phyloP scores from a whole-genome alignment of 2,888 invertebrate genomes.

The Tetropium fuscum region DNA sequence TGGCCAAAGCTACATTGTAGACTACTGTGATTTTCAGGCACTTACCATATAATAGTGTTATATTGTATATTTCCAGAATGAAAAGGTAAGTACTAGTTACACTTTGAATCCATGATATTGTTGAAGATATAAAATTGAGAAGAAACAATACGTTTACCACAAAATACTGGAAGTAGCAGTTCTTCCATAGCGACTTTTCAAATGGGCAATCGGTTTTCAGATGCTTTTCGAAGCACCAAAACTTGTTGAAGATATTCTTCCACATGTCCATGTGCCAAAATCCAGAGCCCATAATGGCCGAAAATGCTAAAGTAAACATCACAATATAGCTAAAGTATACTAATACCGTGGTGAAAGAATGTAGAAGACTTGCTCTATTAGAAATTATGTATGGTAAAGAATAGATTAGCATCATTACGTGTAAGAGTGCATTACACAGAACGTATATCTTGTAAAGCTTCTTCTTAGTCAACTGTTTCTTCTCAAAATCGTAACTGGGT shows the following conservation, averaged over 20 bases:
- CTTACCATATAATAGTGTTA: background rate
- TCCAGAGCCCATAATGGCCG: background rate
- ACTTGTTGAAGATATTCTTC: background rate
- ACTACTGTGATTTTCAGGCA: background rate
- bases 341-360: too few relatives aligned
- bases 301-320: background rate
- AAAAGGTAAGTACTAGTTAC: too few relatives aligned
- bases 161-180: too few relatives aligned
- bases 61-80: too few relatives aligned
- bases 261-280: background rate
- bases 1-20: background rate
- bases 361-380: too few relatives aligned
- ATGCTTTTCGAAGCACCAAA: too few relatives aligned
- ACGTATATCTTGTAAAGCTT: background rate
- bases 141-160: too few relatives aligned
- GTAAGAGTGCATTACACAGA: background rate
- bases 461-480: background rate
- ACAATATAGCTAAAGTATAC: too few relatives aligned
- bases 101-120: too few relatives aligned
- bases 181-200: background rate
- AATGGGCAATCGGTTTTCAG: background rate
- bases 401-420: background rate
- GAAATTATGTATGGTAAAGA: background rate
- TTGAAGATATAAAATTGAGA: too few relatives aligned
- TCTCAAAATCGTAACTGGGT: slow-evolving; percentile 3